Conservation (phyloP, 2,797 vertebrate genomes). For the Epinephelus coioides region DNA sequence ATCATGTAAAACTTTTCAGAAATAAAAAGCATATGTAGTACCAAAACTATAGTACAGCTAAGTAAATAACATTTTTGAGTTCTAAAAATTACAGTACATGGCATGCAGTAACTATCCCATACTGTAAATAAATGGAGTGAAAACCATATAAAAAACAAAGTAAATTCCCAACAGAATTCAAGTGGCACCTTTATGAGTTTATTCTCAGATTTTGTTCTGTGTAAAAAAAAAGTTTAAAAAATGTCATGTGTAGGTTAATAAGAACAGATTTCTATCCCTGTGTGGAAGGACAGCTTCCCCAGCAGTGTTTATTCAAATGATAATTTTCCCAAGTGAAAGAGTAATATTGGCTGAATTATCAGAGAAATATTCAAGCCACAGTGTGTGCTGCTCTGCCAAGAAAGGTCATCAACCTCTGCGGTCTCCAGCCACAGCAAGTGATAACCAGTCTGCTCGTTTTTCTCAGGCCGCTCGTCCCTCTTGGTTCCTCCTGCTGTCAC, state of each 20-base stretch:
- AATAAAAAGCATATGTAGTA: neutral
- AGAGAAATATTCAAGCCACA: slow-evolving; percentile 42
- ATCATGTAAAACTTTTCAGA: neutral
- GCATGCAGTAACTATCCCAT: neutral
- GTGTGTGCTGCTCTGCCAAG: slow-evolving; percentile 34
- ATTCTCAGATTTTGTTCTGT: neutral
- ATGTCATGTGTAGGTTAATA: neutral
- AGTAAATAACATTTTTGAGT: neutral
- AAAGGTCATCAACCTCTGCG: slow-evolving; percentile 50
- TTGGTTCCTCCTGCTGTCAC: slow-evolving; percentile 35
- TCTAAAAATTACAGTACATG: neutral
- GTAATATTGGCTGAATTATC: slow-evolving; percentile 35
- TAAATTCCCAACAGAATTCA: neutral
- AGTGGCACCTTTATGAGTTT: neutral
- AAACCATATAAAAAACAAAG: neutral
- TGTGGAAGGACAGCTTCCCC: neutral
- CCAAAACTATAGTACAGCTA: neutral
- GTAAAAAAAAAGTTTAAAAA: neutral
- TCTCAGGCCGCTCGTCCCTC: slow-evolving; percentile 41
- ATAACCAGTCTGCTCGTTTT: slow-evolving; percentile 53
- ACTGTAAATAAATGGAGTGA: neutral
- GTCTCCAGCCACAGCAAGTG: slow-evolving; percentile 25
- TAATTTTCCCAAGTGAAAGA: slow-evolving; percentile 33
- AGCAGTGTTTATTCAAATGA: slow-evolving; percentile 44
- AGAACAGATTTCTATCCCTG: slow-evolving; percentile 12